Conservation (phyloP, 2,888 invertebrate species). For the Napeogenes inachia region DNA sequence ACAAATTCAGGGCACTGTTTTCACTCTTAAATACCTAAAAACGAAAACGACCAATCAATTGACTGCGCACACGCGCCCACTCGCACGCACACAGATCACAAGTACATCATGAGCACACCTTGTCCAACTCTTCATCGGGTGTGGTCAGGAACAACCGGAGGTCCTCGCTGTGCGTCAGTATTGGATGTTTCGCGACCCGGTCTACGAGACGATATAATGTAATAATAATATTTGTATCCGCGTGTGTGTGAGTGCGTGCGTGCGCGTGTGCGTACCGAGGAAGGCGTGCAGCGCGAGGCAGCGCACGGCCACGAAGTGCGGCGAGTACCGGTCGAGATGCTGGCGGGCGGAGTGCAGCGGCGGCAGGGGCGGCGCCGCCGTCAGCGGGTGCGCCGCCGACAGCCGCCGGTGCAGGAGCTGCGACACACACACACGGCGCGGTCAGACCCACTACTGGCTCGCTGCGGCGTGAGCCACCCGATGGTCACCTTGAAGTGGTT, state of each 20-base stretch:
- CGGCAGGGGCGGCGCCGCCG: constrained; percentile 62
- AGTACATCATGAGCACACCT: constrained; percentile 37
- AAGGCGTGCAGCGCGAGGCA: constrained; percentile 58
- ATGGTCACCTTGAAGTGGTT: constrained; percentile 64
- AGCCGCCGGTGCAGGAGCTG: constrained; percentile 61
- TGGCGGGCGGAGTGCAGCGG: constrained; percentile 67
- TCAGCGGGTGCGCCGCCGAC: constrained; percentile 42
- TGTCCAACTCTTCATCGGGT: constrained; percentile 64
- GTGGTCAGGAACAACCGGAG: constrained; percentile 60
- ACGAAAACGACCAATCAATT: not conserved
- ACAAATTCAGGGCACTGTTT: constrained; percentile 55
- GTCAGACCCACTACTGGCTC: no score
- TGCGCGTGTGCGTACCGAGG: constrained; percentile 41
- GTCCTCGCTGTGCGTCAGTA: constrained; percentile 66
- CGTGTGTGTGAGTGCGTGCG: no score
- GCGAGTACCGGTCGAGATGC: constrained; percentile 65
- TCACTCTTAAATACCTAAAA: constrained; percentile 58
- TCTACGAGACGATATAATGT: constrained; percentile 36
- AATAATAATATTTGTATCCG: no score
- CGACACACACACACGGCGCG: not conserved
- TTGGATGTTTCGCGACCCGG: constrained; percentile 66
- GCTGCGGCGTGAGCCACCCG: no score
- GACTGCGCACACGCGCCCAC: no score
- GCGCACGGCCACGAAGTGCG: constrained; percentile 57
- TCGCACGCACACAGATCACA: no score